Evolutionary conservation across 2,888 invertebrate genomes (phyloP).

Genomic region (Parascotia fuliginaria): DNA sequence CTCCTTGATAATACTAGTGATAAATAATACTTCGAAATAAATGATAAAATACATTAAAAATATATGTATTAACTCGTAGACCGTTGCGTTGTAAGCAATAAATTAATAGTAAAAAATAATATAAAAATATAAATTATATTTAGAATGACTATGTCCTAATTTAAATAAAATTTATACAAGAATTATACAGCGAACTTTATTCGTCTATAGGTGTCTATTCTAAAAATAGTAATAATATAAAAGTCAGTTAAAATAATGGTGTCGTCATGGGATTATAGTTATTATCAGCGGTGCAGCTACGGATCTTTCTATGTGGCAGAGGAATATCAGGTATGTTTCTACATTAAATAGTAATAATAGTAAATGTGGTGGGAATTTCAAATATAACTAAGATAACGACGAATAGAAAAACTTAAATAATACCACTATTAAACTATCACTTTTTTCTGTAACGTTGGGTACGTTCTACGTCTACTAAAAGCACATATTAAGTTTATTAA

Average conservation of each 20-base stretch:
- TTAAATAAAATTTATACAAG: not conserved
- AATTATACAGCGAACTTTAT: not conserved
- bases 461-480: too few relatives aligned
- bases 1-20: slow-evolving; percentile 36
- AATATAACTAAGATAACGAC: too few relatives aligned
- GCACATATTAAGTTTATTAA: too few relatives aligned
- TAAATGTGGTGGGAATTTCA: not conserved
- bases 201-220: not conserved
- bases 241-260: slow-evolving; percentile 35
- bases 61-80: slow-evolving; percentile 34
- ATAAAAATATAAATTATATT: not conserved
- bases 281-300: slow-evolving; percentile 23
- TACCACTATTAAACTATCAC: too few relatives aligned
- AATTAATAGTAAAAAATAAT: not conserved
- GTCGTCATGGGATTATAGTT: slow-evolving; percentile 40
- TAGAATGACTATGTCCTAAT: not conserved
- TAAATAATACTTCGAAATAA: slow-evolving; percentile 35
- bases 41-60: slow-evolving; percentile 23
- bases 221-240: not conserved
- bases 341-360: not conserved
- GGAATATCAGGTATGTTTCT: slow-evolving; percentile 34
- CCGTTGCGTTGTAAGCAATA: slow-evolving; percentile 9
- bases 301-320: slow-evolving; percentile 22
- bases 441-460: too few relatives aligned
- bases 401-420: too few relatives aligned